These are phyloP conservation scores for Lepidostoma basale DNA, from an alignment of 1,140 invertebrate species.

Conservation along the genomic window DNA sequence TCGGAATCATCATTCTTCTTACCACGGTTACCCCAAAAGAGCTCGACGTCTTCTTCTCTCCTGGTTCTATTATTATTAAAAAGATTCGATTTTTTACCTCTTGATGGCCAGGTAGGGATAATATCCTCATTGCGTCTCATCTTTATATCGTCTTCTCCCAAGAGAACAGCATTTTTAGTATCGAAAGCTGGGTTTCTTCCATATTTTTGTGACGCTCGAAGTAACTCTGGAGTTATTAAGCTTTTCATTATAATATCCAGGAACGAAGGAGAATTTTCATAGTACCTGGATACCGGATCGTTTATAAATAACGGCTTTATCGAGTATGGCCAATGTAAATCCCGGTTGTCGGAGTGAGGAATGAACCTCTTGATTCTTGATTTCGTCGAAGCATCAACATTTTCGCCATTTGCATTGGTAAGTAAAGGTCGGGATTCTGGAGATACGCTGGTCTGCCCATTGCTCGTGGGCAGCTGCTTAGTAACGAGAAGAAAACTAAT, in stretches of 20 bases:
- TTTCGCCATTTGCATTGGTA: not conserved
- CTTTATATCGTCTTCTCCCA: not conserved
- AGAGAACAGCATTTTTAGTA: not conserved
- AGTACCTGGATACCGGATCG: not conserved
- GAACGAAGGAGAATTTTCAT: not conserved
- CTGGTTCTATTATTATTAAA: conserved; percentile 48
- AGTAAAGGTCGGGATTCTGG: not conserved
- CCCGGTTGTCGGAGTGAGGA: not conserved
- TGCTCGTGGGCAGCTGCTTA: not conserved
- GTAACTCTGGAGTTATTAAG: not conserved
- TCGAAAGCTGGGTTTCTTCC: not conserved
- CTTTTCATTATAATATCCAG: conserved; percentile 7
- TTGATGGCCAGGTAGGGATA: conserved; percentile 30
- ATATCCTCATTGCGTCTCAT: conserved; percentile 22
- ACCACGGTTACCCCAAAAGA: conserved; percentile 52
- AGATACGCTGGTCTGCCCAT: not conserved
- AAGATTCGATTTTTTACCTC: conserved; percentile 19
- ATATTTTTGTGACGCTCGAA: not conserved
- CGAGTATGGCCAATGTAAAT: not conserved
- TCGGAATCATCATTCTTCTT: too few species aligned
- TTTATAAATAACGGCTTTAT: not conserved
- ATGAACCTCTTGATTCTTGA: not conserved
- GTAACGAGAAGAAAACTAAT: not conserved
- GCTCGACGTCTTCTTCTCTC: conserved; percentile 47
- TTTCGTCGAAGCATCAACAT: not conserved